Conservation (phyloP, 2,888 invertebrate genomes). For the Rapana venosa region DNA sequence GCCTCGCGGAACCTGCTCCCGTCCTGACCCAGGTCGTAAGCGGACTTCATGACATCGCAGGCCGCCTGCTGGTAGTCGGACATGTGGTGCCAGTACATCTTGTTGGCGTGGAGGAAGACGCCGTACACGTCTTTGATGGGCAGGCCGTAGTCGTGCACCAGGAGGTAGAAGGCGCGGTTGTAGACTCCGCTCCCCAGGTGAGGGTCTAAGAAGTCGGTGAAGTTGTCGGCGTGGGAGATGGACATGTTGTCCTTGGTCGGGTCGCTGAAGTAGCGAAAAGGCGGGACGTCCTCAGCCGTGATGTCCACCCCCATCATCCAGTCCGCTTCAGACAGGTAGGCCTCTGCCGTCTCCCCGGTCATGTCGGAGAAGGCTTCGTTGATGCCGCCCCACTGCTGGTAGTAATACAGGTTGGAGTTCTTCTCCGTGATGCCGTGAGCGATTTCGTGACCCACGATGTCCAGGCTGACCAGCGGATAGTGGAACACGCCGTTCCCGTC, state of each 20-base stretch:
- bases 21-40: conserved; percentile 58
- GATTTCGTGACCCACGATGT: conserved; percentile 62
- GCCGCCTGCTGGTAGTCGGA: conserved; percentile 57
- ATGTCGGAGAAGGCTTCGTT: conserved; percentile 66
- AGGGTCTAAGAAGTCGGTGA: conserved; percentile 52
- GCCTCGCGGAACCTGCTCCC: conserved; percentile 52
- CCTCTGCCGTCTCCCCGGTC: conserved; percentile 56
- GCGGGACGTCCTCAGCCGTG: conserved; percentile 45
- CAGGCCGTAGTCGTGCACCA: conserved; percentile 53
- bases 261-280: conserved; percentile 57
- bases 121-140: conserved; percentile 53
- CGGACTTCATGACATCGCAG: conserved; percentile 62
- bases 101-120: conserved; percentile 61
- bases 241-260: conserved; percentile 60
- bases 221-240: conserved; percentile 55
- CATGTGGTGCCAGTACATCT: conserved; percentile 60
- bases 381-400: conserved; percentile 58
- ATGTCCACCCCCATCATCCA: conserved; percentile 52
- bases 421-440: conserved; percentile 61
- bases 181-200: conserved; percentile 64
- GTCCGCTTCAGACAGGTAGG: conserved; percentile 49
- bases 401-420: conserved; percentile 58
- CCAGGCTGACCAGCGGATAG: conserved; percentile 57
- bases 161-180: conserved; percentile 57
- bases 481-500: conserved; percentile 51